Percentiles rank a stretch among this genome's conserved stretches.
These are phyloP conservation scores for Sturmia bella DNA, from an alignment of 2,888 invertebrate species.

Conservation along the genomic window DNA sequence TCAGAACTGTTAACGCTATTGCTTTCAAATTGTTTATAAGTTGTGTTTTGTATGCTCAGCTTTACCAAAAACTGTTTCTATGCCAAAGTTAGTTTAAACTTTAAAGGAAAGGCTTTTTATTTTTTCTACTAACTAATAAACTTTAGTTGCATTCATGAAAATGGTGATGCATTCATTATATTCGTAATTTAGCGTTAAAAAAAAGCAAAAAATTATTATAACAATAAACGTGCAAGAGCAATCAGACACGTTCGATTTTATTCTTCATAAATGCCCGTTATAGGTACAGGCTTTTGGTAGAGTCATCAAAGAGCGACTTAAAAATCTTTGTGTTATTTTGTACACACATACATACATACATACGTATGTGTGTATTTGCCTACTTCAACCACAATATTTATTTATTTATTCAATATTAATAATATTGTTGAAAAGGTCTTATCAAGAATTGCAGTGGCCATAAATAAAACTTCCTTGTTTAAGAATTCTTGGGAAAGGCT, in stretches of 20 bases:
- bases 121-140: too few species aligned
- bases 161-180: slow-evolving; percentile 5
- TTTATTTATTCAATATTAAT: slow-evolving; percentile 39
- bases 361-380: background rate
- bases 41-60: too few species aligned
- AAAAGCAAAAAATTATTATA: background rate
- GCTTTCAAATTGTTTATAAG: too few species aligned
- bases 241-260: slow-evolving; percentile 50
- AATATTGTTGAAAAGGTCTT: slow-evolving; percentile 16
- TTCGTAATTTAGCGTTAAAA: background rate
- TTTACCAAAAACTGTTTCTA: too few species aligned
- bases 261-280: slow-evolving; percentile 6
- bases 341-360: too few species aligned
- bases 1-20: too few species aligned
- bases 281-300: slow-evolving; percentile 1
- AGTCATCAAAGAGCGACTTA: slow-evolving; percentile 27
- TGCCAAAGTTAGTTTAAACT: too few species aligned
- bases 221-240: slow-evolving; percentile 37
- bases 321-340: slow-evolving; percentile 16
- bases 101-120: too few species aligned
- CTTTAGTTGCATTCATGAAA: background rate
- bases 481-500: slow-evolving; percentile 26
- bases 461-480: slow-evolving; percentile 40
- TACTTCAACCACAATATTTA: slow-evolving; percentile 5
- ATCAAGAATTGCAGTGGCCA: slow-evolving; percentile 11